A percentile compares a stretch with the other conserved stretches of the same genome.
phyloP scores from a whole-genome alignment of 2,888 invertebrate genomes.

The Globia sparganii region DNA sequence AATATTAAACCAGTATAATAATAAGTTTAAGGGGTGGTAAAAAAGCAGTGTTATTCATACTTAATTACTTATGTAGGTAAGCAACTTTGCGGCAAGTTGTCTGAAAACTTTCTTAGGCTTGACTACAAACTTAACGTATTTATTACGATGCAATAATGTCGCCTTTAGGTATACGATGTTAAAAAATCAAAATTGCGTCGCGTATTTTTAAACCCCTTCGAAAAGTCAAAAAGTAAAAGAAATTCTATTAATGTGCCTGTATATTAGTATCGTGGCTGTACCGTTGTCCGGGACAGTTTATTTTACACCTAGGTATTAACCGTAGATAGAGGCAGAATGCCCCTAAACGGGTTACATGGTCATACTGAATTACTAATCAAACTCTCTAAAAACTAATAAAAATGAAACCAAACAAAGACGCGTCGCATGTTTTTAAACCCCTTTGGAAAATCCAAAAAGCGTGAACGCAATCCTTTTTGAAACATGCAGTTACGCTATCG shows the following conservation, averaged over 20 bases:
- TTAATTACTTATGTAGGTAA: background rate
- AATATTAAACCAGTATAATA: background rate
- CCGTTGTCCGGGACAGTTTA: background rate
- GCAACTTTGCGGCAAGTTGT: background rate
- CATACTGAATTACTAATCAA: background rate
- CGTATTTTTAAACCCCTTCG: background rate
- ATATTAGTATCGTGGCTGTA: too few relatives aligned
- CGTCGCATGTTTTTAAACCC: background rate
- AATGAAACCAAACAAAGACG: too few relatives aligned
- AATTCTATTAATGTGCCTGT: background rate
- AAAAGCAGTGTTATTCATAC: background rate
- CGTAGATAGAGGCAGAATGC: background rate
- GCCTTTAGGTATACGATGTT: background rate
- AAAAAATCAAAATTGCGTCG: background rate
- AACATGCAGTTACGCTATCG: slow-evolving; percentile 34
- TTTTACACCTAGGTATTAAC: background rate
- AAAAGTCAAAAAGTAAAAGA: background rate
- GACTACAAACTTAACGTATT: background rate
- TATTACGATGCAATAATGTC: background rate
- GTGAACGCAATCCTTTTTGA: slow-evolving; percentile 23
- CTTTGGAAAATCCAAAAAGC: background rate
- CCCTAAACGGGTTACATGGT: background rate
- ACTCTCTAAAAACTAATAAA: background rate
- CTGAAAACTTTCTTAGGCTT: background rate
- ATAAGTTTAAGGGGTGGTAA: background rate